Evolutionary conservation across 2,888 invertebrate genomes (phyloP).

Genomic region (Melikaiella ostensackeni): DNA sequence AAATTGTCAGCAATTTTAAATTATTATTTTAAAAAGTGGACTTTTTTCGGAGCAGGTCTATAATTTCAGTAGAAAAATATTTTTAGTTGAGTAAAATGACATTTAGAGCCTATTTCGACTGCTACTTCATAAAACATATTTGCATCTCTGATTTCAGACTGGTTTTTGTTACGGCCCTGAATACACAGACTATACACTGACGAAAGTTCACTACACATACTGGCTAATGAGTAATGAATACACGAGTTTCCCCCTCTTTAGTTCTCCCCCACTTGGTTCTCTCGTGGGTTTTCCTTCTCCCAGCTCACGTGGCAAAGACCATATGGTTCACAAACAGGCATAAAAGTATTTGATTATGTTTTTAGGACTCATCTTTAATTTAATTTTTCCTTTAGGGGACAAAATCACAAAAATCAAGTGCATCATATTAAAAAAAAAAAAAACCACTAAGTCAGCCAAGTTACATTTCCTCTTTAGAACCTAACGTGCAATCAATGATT

Average conservation of each 20-base stretch:
- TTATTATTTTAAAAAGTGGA: too few species aligned
- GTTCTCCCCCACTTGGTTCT: slow-evolving; percentile 8
- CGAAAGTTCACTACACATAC: slow-evolving; percentile 31
- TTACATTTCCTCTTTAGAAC: background rate
- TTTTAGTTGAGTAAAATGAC: background rate
- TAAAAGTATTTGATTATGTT: background rate
- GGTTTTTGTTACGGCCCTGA: slow-evolving; percentile 38
- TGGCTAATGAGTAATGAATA: slow-evolving; percentile 30
- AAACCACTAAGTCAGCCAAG: background rate
- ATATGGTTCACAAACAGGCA: slow-evolving; percentile 28
- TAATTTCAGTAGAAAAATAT: background rate
- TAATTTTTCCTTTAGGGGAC: background rate
- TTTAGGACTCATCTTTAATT: slow-evolving; percentile 14
- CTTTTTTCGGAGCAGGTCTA: background rate
- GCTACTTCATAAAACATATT: slow-evolving; percentile 20
- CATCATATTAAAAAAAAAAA: slow-evolving; percentile 7
- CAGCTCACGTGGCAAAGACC: slow-evolving; percentile 37
- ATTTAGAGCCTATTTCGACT: background rate
- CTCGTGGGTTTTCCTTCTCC: slow-evolving; percentile 37
- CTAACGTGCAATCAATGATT: slow-evolving; percentile 11
- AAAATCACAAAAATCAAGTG: slow-evolving; percentile 5
- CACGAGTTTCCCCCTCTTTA: slow-evolving; percentile 4
- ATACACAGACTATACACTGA: slow-evolving; percentile 23
- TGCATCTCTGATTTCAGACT: slow-evolving; percentile 36
- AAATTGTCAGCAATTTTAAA: too few species aligned